Percentiles rank a stretch among this genome's conserved stretches.
These are phyloP conservation scores for Corydoras maculifer DNA, from an alignment of 2,113 vertebrate species.

Conservation along the genomic window DNA sequence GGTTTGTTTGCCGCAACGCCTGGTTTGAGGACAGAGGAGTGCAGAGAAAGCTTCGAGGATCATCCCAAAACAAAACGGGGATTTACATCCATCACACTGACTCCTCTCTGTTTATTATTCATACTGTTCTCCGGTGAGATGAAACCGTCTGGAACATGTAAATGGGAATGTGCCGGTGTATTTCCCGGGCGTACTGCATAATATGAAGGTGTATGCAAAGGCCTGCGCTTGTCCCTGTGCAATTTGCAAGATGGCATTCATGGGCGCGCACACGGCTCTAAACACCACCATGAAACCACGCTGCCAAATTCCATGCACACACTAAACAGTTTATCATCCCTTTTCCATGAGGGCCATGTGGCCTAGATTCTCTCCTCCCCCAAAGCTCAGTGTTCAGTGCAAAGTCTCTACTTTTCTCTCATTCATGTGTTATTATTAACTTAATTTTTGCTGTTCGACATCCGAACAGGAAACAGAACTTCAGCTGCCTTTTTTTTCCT, in stretches of 20 bases:
- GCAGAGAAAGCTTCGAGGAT: not conserved
- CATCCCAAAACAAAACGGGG: slow-evolving; percentile 25
- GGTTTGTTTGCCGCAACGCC: not conserved
- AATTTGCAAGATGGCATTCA: not conserved
- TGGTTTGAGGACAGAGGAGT: not conserved
- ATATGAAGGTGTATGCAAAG: not conserved
- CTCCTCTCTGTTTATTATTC: not conserved
- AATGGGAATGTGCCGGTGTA: not conserved
- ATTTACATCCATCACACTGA: not conserved
- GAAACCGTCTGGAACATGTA: not conserved
- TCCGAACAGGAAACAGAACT: no score
- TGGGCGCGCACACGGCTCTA: not conserved
- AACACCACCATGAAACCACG: not conserved
- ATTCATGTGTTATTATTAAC: not conserved
- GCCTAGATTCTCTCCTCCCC: slow-evolving; percentile 20
- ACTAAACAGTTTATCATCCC: slow-evolving; percentile 10
- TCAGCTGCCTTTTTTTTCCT: not conserved
- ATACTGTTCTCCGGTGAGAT: slow-evolving; percentile 5
- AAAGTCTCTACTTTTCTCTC: not conserved
- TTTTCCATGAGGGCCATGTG: slow-evolving; percentile 15
- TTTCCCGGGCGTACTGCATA: not conserved
- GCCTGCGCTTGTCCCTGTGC: not conserved
- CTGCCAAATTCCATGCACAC: not conserved
- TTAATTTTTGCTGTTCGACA: not conserved
- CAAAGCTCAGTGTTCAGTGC: not conserved